These are phyloP conservation scores for Sterna hirundo DNA, from an alignment of 2,113 vertebrate genomes.

Conservation along the genomic window DNA sequence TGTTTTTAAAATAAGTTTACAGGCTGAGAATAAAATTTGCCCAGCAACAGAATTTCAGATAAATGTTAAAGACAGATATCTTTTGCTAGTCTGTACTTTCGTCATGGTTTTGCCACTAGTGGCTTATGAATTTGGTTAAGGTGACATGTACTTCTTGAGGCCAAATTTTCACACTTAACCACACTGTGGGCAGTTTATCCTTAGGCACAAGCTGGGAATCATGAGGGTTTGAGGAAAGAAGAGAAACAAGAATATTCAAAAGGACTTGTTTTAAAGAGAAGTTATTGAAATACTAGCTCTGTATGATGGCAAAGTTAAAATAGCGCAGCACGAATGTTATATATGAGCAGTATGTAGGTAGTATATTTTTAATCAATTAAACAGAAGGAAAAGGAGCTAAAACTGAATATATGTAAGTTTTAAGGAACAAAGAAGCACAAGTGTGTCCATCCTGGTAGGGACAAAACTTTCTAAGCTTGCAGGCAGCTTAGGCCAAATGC, in stretches of 20 bases:
- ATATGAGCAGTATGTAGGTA: neutral
- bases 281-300: neutral
- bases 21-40: neutral
- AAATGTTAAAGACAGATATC: neutral
- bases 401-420: neutral
- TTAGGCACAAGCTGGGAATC: neutral
- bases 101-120: neutral
- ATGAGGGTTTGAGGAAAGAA: neutral
- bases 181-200: neutral
- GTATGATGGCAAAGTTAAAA: neutral
- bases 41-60: neutral
- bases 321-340: neutral
- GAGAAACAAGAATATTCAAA: neutral
- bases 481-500: neutral
- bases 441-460: neutral
- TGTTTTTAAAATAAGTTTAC: neutral
- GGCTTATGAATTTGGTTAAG: neutral
- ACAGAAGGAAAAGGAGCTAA: neutral
- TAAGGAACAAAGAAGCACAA: neutral
- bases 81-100: neutral
- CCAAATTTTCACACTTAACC: neutral
- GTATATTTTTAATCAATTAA: neutral
- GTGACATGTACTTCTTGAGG: neutral
- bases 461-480: neutral
- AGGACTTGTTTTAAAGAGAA: neutral